phyloP scores from a whole-genome alignment of 2,888 invertebrate species.

The Clepsis dumicolana region DNA sequence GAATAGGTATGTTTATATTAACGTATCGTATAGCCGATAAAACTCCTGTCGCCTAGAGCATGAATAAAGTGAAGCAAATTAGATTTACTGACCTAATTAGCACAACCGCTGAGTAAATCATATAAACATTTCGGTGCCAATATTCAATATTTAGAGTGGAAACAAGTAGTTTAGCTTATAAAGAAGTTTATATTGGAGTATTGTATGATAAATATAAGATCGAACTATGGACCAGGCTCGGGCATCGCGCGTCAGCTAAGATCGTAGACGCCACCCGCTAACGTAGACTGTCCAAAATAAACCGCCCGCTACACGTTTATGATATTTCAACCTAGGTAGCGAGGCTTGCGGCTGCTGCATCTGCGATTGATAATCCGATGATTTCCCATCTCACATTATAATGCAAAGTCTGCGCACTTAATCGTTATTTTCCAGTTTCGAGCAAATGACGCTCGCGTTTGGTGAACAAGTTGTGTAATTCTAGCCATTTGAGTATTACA shows the following conservation, averaged over 20 bases:
- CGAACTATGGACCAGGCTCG: constrained; percentile 59
- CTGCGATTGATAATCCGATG: constrained; percentile 14
- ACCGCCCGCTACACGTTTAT: constrained; percentile 64
- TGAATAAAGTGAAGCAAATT: constrained; percentile 46
- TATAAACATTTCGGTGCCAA: constrained; percentile 1
- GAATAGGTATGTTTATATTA: neutral
- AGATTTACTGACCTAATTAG: constrained; percentile 49
- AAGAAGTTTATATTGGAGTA: constrained; percentile 38
- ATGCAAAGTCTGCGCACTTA: constrained; percentile 20
- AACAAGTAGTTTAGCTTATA: neutral
- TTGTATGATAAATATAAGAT: constrained; percentile 54
- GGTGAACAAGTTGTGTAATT: neutral
- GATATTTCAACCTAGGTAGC: constrained; percentile 71
- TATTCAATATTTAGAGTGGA: neutral
- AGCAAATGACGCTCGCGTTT: constrained; percentile 4
- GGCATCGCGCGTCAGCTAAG: constrained; percentile 62
- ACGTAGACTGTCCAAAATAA: constrained; percentile 77
- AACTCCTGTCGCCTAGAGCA: constrained; percentile 17
- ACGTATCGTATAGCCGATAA: neutral
- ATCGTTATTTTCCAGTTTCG: constrained; percentile 1
- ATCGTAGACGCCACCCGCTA: constrained; percentile 71
- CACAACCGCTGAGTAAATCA: constrained; percentile 33
- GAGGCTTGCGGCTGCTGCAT: constrained; percentile 53
- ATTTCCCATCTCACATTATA: constrained; percentile 10
- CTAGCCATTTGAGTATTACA: constrained; percentile 7